Evolutionary conservation across 2,888 invertebrate genomes (phyloP).

Genomic region (Matsumyia berberina): DNA sequence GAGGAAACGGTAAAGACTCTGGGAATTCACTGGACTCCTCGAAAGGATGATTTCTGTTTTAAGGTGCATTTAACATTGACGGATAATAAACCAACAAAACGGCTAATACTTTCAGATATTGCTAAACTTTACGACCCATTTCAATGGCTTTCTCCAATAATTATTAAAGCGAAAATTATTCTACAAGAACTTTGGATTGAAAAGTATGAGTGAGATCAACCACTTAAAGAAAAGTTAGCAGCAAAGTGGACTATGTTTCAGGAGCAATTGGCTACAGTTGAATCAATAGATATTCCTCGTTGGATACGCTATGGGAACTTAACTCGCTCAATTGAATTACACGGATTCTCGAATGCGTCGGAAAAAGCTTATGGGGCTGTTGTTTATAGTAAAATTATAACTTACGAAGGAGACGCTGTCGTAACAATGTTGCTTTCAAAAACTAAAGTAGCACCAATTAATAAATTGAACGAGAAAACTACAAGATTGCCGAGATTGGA

Average conservation of each 20-base stretch:
- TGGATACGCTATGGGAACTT: background rate
- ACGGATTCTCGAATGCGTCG: background rate
- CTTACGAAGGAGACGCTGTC: background rate
- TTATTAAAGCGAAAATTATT: background rate
- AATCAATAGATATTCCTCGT: background rate
- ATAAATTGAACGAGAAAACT: background rate
- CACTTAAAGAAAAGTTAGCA: background rate
- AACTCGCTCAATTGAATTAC: background rate
- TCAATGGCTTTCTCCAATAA: background rate
- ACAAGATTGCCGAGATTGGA: background rate
- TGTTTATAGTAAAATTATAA: background rate
- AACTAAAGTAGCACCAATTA: constrained; percentile 3
- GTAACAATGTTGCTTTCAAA: background rate
- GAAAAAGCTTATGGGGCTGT: background rate
- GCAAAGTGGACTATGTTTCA: background rate
- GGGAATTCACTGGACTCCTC: background rate
- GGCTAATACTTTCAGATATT: too few species aligned
- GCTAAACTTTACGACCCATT: background rate
- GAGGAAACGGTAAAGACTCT: background rate
- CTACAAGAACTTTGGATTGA: constrained; percentile 13
- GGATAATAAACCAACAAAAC: too few species aligned
- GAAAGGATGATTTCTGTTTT: background rate
- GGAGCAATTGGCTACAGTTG: background rate
- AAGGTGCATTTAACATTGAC: background rate
- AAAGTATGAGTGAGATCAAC: background rate